Conservation (phyloP, 2,113 vertebrate genomes). For the Furnarius figulus region DNA sequence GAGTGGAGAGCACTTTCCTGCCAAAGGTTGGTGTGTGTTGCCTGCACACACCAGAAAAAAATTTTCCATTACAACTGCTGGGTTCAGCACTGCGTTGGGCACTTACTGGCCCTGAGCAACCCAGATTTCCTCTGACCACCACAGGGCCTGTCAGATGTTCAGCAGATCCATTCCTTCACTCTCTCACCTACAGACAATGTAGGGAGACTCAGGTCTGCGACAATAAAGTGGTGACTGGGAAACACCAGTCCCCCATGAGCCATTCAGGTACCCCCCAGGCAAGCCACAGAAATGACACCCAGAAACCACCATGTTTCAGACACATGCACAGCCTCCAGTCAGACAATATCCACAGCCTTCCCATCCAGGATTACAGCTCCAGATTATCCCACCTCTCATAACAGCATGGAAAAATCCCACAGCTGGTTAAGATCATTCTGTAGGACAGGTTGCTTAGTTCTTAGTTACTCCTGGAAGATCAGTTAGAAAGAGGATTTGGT, state of each 20-base stretch:
- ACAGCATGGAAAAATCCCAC: background rate
- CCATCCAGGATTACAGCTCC: background rate
- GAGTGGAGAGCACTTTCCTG: background rate
- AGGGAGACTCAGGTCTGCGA: background rate
- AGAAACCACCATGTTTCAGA: background rate
- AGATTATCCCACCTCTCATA: background rate
- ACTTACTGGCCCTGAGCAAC: background rate
- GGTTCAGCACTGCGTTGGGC: background rate
- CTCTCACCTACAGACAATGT: background rate
- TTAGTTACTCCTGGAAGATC: background rate
- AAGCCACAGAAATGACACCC: background rate
- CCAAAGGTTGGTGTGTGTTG: rapidly evolving
- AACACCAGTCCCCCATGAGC: background rate
- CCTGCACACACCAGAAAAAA: background rate
- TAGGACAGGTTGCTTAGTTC: background rate
- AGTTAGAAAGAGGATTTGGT: constrained; percentile 34
- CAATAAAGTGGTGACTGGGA: background rate
- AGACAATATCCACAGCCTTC: background rate
- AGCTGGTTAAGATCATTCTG: background rate
- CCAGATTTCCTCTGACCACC: background rate
- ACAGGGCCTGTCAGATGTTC: rapidly evolving
- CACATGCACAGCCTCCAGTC: background rate
- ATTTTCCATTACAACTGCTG: background rate
- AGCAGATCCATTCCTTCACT: background rate
- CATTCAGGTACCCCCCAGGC: rapidly evolving